Conservation (phyloP, 2,888 invertebrate species). For the Thyatira batis region DNA sequence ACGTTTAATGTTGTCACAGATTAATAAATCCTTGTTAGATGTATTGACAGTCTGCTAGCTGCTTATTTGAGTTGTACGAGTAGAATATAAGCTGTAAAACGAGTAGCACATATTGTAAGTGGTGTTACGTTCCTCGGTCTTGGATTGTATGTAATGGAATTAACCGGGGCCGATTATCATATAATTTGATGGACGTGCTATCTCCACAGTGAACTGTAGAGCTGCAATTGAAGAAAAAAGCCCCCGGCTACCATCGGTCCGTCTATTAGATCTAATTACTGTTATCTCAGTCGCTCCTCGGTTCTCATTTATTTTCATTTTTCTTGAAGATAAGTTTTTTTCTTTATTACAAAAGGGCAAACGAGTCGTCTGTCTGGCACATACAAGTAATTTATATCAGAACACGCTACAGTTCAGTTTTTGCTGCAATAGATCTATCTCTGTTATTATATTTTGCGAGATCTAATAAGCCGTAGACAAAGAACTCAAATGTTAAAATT, state of each 20-base stretch:
- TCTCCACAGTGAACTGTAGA: constrained; percentile 30
- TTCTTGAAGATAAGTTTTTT: constrained; percentile 23
- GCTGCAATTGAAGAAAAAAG: constrained; percentile 45
- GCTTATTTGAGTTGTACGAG: background rate
- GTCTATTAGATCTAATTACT: constrained; percentile 56
- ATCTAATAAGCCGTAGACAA: background rate
- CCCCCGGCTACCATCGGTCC: constrained; percentile 39
- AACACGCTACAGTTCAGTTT: background rate
- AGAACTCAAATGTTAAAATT: background rate
- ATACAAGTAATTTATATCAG: constrained; percentile 6
- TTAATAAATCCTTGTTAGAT: background rate
- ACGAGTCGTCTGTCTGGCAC: constrained; percentile 4
- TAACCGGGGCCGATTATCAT: constrained; percentile 55
- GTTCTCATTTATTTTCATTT: constrained; percentile 32
- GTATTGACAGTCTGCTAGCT: background rate
- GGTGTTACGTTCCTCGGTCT: constrained; percentile 21
- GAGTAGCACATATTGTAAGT: constrained; percentile 16
- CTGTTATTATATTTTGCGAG: background rate
- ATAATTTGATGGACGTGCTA: constrained; percentile 59
- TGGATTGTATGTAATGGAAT: constrained; percentile 50
- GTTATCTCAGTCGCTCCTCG: constrained; percentile 36
- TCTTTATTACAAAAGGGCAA: constrained; percentile 14
- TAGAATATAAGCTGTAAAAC: background rate
- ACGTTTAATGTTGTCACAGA: background rate
- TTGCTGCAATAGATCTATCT: background rate